Evolutionary conservation across 2,797 vertebrate genomes (phyloP).

Genomic region (Anabas testudineus): DNA sequence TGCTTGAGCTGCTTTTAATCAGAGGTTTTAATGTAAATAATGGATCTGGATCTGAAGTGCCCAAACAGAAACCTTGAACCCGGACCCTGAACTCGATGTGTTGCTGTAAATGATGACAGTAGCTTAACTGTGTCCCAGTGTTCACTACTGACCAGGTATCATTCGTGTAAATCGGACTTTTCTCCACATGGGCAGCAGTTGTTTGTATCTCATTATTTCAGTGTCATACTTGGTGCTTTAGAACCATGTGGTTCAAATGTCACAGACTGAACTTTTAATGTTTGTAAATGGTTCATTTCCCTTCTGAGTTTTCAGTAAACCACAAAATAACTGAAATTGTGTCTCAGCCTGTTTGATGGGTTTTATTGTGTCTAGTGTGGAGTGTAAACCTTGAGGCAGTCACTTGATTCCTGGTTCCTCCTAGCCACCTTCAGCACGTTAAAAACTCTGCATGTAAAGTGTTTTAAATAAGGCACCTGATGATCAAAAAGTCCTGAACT

Average conservation of each 20-base stretch:
- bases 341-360: no score
- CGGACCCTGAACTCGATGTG: background rate
- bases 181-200: background rate
- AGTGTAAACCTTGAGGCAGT: no score
- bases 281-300: slow-evolving; percentile 2
- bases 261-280: slow-evolving; percentile 9
- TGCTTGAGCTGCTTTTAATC: slow-evolving; percentile 25
- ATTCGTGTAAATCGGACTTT: background rate
- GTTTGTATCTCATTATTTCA: slow-evolving; percentile 6
- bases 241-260: background rate
- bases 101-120: background rate
- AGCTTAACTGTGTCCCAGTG: background rate
- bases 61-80: no score
- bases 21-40: slow-evolving; percentile 21
- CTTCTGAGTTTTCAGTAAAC: slow-evolving; percentile 25
- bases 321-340: slow-evolving; percentile 3
- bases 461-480: no score
- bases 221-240: background rate
- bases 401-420: no score
- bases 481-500: no score
- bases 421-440: no score
- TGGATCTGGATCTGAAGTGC: background rate
- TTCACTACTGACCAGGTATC: background rate
- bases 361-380: no score
- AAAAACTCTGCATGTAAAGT: no score